phyloP scores from a whole-genome alignment of 2,797 vertebrate genomes.

The Phrynocephalus guinanensis region DNA sequence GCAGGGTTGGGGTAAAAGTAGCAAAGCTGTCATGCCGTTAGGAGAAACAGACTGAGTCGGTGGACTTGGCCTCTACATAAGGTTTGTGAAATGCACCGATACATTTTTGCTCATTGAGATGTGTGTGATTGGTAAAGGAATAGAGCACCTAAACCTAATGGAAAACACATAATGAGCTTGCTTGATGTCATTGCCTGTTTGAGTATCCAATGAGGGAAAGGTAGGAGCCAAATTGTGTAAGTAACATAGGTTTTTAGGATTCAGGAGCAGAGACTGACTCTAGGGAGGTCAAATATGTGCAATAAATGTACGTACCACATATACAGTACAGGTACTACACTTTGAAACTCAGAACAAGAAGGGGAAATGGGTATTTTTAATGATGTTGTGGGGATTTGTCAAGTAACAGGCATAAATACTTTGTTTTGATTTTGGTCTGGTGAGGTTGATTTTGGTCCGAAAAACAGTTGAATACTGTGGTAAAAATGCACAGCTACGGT shows the following conservation, averaged over 20 bases:
- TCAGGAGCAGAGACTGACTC: background rate
- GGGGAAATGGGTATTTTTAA: accelerated
- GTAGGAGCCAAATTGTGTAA: background rate
- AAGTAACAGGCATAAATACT: background rate
- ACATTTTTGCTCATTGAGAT: background rate
- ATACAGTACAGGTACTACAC: background rate
- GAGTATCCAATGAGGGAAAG: background rate
- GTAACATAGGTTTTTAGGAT: background rate
- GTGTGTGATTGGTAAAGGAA: background rate
- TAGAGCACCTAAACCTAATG: background rate
- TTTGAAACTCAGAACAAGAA: conserved; percentile 25
- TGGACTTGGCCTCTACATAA: no score
- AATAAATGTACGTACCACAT: conserved; percentile 13
- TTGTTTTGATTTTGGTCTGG: conserved; percentile 4
- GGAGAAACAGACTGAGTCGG: background rate
- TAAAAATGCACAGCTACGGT: background rate
- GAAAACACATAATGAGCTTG: background rate
- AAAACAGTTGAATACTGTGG: background rate
- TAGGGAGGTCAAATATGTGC: no score
- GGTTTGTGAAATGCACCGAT: background rate
- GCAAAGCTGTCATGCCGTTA: background rate
- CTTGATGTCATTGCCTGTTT: background rate
- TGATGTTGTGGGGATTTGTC: background rate
- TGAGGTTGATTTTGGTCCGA: background rate
- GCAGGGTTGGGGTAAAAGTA: background rate